These are phyloP conservation scores for Schizopygopsis pylzovi DNA, from an alignment of 2,797 vertebrate species.

Conservation along the genomic window DNA sequence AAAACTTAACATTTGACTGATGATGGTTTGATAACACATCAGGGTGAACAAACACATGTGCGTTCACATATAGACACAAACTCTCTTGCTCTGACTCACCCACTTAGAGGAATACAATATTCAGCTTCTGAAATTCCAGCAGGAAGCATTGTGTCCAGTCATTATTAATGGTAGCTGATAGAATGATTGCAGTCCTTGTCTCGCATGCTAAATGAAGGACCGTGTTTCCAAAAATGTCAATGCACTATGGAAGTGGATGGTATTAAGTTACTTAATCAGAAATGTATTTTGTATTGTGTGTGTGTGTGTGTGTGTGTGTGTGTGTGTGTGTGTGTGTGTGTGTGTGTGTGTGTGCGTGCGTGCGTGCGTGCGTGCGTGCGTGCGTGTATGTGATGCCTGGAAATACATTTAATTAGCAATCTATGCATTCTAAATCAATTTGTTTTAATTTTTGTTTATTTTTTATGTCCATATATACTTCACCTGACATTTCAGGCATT, in stretches of 20 bases:
- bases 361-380: neutral
- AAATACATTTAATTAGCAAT: slow-evolving; percentile 18
- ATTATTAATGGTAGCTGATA: slow-evolving; percentile 47
- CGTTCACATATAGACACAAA: slow-evolving; percentile 40
- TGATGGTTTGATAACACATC: slow-evolving; percentile 60
- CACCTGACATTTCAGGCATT: neutral
- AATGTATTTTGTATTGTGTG: slow-evolving; percentile 1
- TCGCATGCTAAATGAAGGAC: slow-evolving; percentile 33
- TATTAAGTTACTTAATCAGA: slow-evolving; percentile 37
- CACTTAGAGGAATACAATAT: slow-evolving; percentile 42
- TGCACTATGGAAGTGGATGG: slow-evolving; percentile 2
- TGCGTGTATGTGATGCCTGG: neutral
- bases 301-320: neutral
- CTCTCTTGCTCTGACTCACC: slow-evolving; percentile 47
- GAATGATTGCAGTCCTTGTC: slow-evolving; percentile 31
- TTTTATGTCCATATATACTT: neutral
- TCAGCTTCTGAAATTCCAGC: slow-evolving; percentile 19
- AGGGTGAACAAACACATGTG: neutral
- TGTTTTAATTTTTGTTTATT: neutral
- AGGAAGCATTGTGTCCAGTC: slow-evolving; percentile 24
- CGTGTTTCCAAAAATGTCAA: slow-evolving; percentile 29
- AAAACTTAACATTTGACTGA: slow-evolving; percentile 53
- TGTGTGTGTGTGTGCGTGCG: neutral
- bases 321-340: neutral
- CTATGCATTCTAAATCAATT: neutral